Evolutionary conservation across 2,797 vertebrate genomes (phyloP), one percentile per base, ranked within the genome.

Genomic region (Syndactyla subalaris): DNA sequence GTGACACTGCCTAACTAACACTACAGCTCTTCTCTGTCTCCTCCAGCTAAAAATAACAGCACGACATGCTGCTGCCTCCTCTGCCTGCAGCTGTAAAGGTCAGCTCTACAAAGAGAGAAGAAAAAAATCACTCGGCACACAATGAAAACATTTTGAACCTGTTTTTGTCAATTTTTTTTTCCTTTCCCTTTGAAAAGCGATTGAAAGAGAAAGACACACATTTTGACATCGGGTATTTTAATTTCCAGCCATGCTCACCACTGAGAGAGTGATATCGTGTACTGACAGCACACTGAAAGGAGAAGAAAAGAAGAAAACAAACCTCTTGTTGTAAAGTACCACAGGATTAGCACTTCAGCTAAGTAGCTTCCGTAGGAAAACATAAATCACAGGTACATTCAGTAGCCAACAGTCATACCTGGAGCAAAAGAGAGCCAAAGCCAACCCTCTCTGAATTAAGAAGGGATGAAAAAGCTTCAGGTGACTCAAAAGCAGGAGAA

Each of bases 1-100:
- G 22, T 14, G 49, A 21, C 8, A 13, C 52, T 67, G 88, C 89
- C 77, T 87, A 79, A 80, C 24, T 49, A 95, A 93, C 71, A 79
- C 86, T n/a, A 52, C 41, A 81, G 63, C 86, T 85, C 86, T 76
- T 62, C 21, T 49, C 75, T 57, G 73, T 82, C 78, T 94, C 83
- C 65, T 58, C 36, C 72, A 45, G 91, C 83, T 96, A 96, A 96
- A 97, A 97, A 97, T 95, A 96, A 94, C 68, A 76, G 61, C 10
- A 15, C 14, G 14, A 81, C 74, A 78, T 9, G 3, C 19, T 27
- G 61, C 88, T 78, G 91, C 88, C 88, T 88, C 57, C 62, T 89
- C 59, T 88, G 95, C 70, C 59, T 55, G 19, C 29, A 73, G n/a
- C 80, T 86, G 62, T 90, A 92, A 96, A 97, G 96, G 95, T 96